A percentile compares a stretch with the other conserved stretches of the same genome.
Evolutionary conservation across 1,140 invertebrate species (phyloP).

Genomic region (Macrotrachela quadricornifera): DNA sequence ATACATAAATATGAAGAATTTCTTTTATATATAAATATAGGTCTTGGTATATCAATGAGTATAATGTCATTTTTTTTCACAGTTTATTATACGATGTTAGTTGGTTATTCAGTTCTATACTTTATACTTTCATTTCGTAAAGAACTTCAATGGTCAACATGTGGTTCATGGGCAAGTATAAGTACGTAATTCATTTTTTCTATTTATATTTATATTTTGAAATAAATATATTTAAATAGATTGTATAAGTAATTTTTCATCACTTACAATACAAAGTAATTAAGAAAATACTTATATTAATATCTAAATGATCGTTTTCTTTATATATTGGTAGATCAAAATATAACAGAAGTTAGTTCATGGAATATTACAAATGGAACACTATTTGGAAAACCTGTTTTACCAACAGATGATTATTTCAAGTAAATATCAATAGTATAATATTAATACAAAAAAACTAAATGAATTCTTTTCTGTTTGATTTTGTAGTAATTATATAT

Average conservation of each 20-base stretch:
- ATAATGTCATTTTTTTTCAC: conserved; percentile 8
- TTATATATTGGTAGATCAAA: not conserved
- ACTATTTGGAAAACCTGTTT: conserved; percentile 35
- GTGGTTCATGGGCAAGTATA: conserved; percentile 44
- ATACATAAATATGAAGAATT: not conserved
- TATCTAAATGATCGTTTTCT: conserved; percentile 2
- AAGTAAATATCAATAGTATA: not conserved
- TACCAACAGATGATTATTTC: conserved; percentile 8
- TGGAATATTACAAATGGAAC: conserved; percentile 3
- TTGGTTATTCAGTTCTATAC: conserved; percentile 78
- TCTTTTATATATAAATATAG: no score
- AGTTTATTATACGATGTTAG: conserved; percentile 66
- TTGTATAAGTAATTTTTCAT: conserved; percentile 5
- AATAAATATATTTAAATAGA: not conserved
- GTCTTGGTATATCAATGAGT: conserved; percentile 10
- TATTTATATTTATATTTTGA: not conserved
- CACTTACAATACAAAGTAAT: not conserved
- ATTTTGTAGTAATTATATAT: conserved; percentile 22
- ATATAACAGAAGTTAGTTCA: not conserved
- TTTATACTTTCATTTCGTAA: conserved; percentile 63
- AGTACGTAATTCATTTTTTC: conserved; percentile 27
- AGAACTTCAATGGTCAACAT: conserved; percentile 62
- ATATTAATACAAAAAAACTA: not conserved
- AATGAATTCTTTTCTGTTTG: not conserved
- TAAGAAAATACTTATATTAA: not conserved